Conservation (phyloP, 2,888 invertebrate genomes). For the Empis livida region DNA sequence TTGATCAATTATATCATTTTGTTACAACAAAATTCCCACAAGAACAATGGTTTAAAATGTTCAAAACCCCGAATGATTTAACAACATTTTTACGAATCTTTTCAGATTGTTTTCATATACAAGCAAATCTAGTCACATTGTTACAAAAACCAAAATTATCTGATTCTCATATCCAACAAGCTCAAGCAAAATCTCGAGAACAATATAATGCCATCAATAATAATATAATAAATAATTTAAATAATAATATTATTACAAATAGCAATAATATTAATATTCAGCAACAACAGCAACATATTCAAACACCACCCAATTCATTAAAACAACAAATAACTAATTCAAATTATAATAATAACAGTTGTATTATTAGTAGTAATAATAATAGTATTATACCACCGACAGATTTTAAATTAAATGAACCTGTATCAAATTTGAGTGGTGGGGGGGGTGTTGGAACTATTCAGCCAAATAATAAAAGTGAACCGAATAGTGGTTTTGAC, state of each 20-base stretch:
- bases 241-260: conserved; percentile 4
- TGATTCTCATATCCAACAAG: conserved; percentile 37
- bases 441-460: conserved; percentile 8
- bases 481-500: conserved; percentile 34
- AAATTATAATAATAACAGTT: conserved; percentile 4
- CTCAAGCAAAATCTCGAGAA: conserved; percentile 33
- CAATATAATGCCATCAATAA: conserved; percentile 32
- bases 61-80: conserved; percentile 81
- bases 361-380: conserved; percentile 11
- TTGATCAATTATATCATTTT: conserved; percentile 76
- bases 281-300: conserved; percentile 3
- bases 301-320: conserved; percentile 28
- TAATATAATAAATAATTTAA: conserved; percentile 15
- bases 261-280: conserved; percentile 4
- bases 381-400: conserved; percentile 23
- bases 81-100: conserved; percentile 85
- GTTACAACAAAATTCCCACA: conserved; percentile 64
- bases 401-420: conserved; percentile 35
- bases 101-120: conserved; percentile 88
- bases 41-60: conserved; percentile 72
- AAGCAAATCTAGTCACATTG: conserved; percentile 79
- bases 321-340: neutral
- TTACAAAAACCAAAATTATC: conserved; percentile 63
- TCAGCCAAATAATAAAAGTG: conserved; percentile 22
- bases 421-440: conserved; percentile 27